Conservation (phyloP, 2,888 invertebrate genomes). For the Apamea epomidion region DNA sequence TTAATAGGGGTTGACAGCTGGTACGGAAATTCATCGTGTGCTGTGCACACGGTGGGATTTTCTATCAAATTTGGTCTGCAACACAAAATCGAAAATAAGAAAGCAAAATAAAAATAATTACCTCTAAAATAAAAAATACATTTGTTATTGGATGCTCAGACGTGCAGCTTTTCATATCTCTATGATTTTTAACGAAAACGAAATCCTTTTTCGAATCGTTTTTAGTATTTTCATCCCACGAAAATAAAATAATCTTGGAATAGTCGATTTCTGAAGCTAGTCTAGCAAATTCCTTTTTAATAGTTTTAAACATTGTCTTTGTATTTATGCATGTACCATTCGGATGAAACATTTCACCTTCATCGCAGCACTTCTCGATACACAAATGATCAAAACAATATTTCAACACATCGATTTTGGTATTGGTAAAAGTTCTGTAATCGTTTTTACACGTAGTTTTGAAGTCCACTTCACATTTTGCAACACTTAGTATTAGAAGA, state of each 20-base stretch:
- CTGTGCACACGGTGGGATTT: too few species aligned
- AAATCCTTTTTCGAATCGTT: not conserved
- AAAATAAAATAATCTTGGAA: constrained; percentile 19
- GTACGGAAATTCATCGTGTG: too few species aligned
- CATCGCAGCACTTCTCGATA: constrained; percentile 34
- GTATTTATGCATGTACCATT: not conserved
- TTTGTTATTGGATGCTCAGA: not conserved
- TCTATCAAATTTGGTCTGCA: too few species aligned
- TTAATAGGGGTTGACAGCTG: not conserved
- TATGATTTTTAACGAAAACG: constrained; percentile 27
- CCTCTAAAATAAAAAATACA: constrained; percentile 39
- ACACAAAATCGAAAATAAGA: too few species aligned
- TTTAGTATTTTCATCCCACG: constrained; percentile 26
- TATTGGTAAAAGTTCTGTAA: constrained; percentile 12
- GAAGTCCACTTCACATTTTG: constrained; percentile 26
- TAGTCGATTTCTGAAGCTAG: not conserved
- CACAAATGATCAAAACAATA: constrained; percentile 25
- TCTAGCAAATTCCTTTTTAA: fast-evolving
- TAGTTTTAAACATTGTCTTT: not conserved
- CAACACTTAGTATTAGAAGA: constrained; percentile 26
- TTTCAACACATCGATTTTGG: not conserved
- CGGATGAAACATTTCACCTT: constrained; percentile 12
- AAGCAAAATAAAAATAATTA: constrained; percentile 6
- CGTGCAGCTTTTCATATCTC: constrained; percentile 10
- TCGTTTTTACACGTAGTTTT: constrained; percentile 11